These are phyloP conservation scores for Drosophila aldrichi DNA, from an alignment of 2,888 invertebrate genomes.

Conservation along the genomic window DNA sequence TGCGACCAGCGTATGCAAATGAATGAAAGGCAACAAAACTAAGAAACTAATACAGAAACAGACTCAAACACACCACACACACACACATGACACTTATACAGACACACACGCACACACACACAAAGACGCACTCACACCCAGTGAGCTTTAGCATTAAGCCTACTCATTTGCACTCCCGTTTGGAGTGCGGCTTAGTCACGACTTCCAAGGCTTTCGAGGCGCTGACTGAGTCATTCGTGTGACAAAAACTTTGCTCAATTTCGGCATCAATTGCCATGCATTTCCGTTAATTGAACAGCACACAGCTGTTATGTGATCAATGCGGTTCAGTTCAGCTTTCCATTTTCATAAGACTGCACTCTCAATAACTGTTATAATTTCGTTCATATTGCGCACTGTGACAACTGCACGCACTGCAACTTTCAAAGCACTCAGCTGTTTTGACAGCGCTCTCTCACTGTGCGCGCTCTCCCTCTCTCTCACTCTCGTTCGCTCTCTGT, in stretches of 20 bases:
- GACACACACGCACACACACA: neutral
- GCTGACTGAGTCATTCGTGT: slow-evolving; percentile 44
- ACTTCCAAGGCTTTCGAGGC: slow-evolving; percentile 48
- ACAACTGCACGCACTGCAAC: slow-evolving; percentile 37
- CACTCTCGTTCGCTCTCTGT: slow-evolving; percentile 6
- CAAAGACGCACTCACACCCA: slow-evolving; percentile 7
- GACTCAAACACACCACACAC: slow-evolving; percentile 15
- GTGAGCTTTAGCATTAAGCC: slow-evolving; percentile 59
- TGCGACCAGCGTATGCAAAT: slow-evolving; percentile 71
- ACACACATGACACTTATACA: slow-evolving; percentile 12
- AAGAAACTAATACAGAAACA: slow-evolving; percentile 25
- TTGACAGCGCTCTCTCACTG: slow-evolving; percentile 9
- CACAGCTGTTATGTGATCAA: slow-evolving; percentile 40
- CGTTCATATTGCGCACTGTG: slow-evolving; percentile 19
- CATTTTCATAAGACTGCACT: slow-evolving; percentile 62
- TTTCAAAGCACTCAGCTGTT: slow-evolving; percentile 48
- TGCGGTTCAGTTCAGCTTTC: slow-evolving; percentile 55
- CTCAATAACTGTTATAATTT: slow-evolving; percentile 29
- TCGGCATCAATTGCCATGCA: slow-evolving; percentile 38
- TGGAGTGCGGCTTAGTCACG: slow-evolving; percentile 62
- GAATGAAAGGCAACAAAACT: slow-evolving; percentile 55
- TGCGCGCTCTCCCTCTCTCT: slow-evolving; percentile 7
- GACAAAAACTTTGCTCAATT: slow-evolving; percentile 24
- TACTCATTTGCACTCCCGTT: slow-evolving; percentile 54
- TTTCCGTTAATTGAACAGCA: slow-evolving; percentile 56